These are phyloP conservation scores for Halesus radiatus DNA, from an alignment of 1,140 invertebrate species.

Conservation along the genomic window DNA sequence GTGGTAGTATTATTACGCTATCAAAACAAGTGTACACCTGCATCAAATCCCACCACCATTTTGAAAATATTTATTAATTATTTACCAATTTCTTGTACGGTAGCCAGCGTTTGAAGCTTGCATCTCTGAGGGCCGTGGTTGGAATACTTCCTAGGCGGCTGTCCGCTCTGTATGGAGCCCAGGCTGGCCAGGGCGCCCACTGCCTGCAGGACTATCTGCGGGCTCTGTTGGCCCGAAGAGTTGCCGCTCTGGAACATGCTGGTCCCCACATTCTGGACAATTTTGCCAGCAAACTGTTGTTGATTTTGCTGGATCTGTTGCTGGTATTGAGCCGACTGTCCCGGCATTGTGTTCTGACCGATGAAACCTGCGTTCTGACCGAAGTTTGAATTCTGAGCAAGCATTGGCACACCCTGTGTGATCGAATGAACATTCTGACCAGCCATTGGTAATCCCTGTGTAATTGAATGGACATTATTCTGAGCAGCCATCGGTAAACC, in stretches of 20 bases:
- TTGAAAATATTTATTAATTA: slow-evolving; percentile 30
- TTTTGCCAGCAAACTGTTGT: neutral
- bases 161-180: slow-evolving; percentile 32
- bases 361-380: neutral
- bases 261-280: neutral
- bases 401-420: too few species aligned
- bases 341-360: neutral
- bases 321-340: neutral
- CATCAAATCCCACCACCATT: neutral
- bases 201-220: neutral
- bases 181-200: neutral
- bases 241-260: neutral
- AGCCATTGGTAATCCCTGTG: too few species aligned
- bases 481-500: too few species aligned
- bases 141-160: slow-evolving; percentile 64
- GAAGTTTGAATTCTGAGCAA: too few species aligned
- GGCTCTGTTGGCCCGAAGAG: slow-evolving; percentile 1
- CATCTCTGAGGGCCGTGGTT: slow-evolving; percentile 64
- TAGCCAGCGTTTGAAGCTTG: slow-evolving; percentile 67
- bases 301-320: neutral
- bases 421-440: too few species aligned
- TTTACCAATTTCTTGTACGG: slow-evolving; percentile 70
- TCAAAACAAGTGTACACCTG: neutral
- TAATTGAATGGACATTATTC: too few species aligned
- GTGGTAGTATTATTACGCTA: too few species aligned